A percentile compares a stretch with the other conserved stretches of the same genome.
Conservation (phyloP, 1,140 invertebrate genomes). For the Ladona fulva region DNA sequence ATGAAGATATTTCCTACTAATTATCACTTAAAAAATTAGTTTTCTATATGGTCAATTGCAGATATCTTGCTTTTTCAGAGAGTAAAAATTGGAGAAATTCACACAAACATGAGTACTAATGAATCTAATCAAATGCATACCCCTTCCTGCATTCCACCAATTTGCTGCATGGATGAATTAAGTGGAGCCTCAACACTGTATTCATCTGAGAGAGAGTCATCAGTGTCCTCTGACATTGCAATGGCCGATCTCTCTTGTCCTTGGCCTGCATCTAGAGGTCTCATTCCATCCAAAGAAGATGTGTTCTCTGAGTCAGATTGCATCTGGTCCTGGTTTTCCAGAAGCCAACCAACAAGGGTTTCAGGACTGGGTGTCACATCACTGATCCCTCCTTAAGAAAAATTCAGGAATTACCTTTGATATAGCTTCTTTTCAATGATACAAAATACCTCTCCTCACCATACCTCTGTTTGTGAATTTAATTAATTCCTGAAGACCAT, state of each 20-base stretch:
- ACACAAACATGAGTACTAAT: too few relatives aligned
- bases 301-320: slow-evolving; percentile 14
- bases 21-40: too few relatives aligned
- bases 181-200: slow-evolving; percentile 37
- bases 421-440: too few relatives aligned
- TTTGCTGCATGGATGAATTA: slow-evolving; percentile 29
- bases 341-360: slow-evolving; percentile 69
- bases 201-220: slow-evolving; percentile 56
- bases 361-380: slow-evolving; percentile 48
- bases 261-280: background rate
- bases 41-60: too few relatives aligned
- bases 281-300: slow-evolving; percentile 13
- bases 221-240: slow-evolving; percentile 41
- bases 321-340: slow-evolving; percentile 61
- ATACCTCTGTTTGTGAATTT: too few relatives aligned
- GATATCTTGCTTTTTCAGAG: too few relatives aligned
- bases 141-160: background rate
- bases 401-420: background rate
- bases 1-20: too few relatives aligned
- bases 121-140: background rate
- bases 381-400: slow-evolving; percentile 19
- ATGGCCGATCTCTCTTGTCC: slow-evolving; percentile 26
- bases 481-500: too few relatives aligned
- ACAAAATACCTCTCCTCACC: too few relatives aligned
- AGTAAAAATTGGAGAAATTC: too few relatives aligned